Percentiles rank a stretch among this genome's conserved stretches.
phyloP scores from a whole-genome alignment of 2,113 vertebrate genomes.

The Poeciliopsis occidentalis region DNA sequence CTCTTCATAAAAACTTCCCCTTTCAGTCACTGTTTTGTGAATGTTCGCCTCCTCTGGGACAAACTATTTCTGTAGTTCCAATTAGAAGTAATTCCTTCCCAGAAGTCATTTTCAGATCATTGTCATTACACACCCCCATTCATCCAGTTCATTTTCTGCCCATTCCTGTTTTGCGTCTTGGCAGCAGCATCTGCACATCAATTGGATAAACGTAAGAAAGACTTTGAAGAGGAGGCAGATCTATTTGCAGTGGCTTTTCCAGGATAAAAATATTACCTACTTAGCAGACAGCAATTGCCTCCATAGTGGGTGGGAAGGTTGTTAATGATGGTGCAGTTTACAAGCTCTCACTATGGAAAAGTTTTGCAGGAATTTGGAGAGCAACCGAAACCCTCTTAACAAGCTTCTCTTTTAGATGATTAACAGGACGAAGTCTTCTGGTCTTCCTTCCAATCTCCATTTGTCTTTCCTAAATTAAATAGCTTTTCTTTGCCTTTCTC shows the following conservation, averaged over 20 bases:
- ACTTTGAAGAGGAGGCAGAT: slow-evolving; percentile 22
- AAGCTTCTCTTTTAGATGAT: slow-evolving; percentile 59
- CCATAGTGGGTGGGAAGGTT: slow-evolving; percentile 27
- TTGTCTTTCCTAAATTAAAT: slow-evolving; percentile 20
- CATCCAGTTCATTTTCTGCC: neutral
- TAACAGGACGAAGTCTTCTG: slow-evolving; percentile 71
- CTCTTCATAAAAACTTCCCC: neutral
- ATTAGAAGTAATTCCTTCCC: neutral
- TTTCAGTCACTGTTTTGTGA: neutral
- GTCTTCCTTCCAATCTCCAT: slow-evolving; percentile 18
- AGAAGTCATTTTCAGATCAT: neutral
- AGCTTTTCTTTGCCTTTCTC: slow-evolving; percentile 24
- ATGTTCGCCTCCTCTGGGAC: neutral
- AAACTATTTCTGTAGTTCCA: neutral
- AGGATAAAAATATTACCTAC: slow-evolving; percentile 28
- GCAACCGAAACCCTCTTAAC: slow-evolving; percentile 58
- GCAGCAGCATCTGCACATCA: slow-evolving; percentile 21
- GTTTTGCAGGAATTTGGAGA: slow-evolving; percentile 34
- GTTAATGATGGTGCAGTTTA: slow-evolving; percentile 52
- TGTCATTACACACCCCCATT: neutral
- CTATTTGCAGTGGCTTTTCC: slow-evolving; percentile 18
- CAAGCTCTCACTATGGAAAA: slow-evolving; percentile 57
- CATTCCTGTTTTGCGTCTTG: neutral
- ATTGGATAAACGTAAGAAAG: slow-evolving; percentile 8
- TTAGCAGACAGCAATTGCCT: slow-evolving; percentile 38